Evolutionary conservation across 1,140 invertebrate genomes (phyloP), one percentile per base, ranked within the genome.

Genomic region (Diorhabda sublineata): DNA sequence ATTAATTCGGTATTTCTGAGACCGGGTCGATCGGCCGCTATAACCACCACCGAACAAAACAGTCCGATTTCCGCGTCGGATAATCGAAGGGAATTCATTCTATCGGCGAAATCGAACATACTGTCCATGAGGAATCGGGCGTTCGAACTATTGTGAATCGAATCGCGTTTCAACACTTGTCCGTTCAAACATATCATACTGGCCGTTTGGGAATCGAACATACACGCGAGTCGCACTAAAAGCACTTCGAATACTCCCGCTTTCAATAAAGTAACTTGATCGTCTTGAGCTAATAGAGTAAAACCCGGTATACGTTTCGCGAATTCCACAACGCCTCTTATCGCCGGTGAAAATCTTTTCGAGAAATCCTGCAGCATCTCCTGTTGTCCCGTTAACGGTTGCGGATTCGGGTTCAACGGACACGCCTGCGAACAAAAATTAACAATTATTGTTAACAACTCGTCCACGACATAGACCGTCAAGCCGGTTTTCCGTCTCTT

Each of bases 291-390:
- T 63, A 99, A 87, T 67, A 96, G 85, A 73, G 92, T 89, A 85
- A 99, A 99, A 64, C 97, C 97, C 69, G 97, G 97, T 74, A 99
- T 96, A 72, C 94, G 90, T 80, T 98, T 98, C 73, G 97, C 97
- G 82, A 98, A 99, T 79, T 97, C 95, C 59, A 99, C 96, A 3
- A 98, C 96, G 61, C 96, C 96, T 75, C 95, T 92, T 75, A 98
- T 97, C 52, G 95, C 95, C 69, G 96, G 95, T 11, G 95, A 95
- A 82, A 98, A 97, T 77, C 95, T 86, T 82, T 96, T 93, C 61
- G 93, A 95, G 81, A 96, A 96, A 77, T 95, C 93, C 81, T 96
- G 92, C 6, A 91, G 80, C 44, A 90, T 78, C 79, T 94, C 91
- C 73, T 92, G 92, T 77, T 93, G 91, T 7, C 87, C 87, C 60